Conservation (phyloP, 1,140 invertebrate genomes). For the Neodiprion lecontei region DNA sequence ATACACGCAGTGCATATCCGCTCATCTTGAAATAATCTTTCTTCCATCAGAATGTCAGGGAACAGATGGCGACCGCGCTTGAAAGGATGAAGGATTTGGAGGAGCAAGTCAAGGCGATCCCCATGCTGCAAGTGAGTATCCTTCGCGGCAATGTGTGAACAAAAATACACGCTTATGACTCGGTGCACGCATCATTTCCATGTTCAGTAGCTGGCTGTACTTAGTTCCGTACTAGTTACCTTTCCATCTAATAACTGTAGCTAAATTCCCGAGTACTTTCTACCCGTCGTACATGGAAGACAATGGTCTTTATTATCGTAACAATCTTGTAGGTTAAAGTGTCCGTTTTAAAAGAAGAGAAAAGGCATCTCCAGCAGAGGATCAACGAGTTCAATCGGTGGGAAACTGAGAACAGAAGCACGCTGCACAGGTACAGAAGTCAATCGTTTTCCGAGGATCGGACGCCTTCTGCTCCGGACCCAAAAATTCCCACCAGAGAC, state of each 20-base stretch:
- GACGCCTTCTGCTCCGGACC: conserved; percentile 28
- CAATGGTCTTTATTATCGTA: conserved; percentile 11
- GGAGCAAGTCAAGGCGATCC: conserved; percentile 84
- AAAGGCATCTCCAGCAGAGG: conserved; percentile 69
- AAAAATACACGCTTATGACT: too few relatives aligned
- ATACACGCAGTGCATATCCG: neutral
- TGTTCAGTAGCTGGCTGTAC: conserved; percentile 11
- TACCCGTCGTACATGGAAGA: neutral
- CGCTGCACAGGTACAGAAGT: conserved; percentile 50
- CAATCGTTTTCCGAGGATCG: conserved; percentile 54
- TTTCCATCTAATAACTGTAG: neutral
- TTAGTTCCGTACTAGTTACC: neutral
- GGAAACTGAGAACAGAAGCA: conserved; percentile 46
- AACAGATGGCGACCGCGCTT: conserved; percentile 81
- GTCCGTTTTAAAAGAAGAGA: conserved; percentile 76
- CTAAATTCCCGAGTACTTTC: conserved; percentile 5
- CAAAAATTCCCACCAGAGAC: conserved; percentile 59
- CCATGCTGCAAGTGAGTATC: conserved; percentile 74
- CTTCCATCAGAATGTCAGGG: conserved; percentile 65
- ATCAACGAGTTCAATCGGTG: conserved; percentile 54
- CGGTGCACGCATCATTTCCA: conserved; percentile 1
- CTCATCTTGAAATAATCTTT: neutral
- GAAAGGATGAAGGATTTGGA: conserved; percentile 81
- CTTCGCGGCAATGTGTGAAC: too few relatives aligned
- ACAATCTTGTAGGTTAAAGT: conserved; percentile 68